Evolutionary conservation across 2,888 invertebrate genomes (phyloP), one percentile per base, ranked within the genome.

Genomic region (Ennomos quercinarius): DNA sequence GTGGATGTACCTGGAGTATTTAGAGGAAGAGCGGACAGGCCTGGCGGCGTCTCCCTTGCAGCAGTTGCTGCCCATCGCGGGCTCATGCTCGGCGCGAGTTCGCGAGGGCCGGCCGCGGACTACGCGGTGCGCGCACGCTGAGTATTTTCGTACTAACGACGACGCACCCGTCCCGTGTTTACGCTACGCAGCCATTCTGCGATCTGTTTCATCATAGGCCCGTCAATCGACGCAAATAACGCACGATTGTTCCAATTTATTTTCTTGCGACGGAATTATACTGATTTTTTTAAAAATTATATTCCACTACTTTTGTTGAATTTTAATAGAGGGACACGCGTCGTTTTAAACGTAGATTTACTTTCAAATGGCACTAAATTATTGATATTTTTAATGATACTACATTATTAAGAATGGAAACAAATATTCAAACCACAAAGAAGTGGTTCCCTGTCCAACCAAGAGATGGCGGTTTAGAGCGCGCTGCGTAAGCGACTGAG

Each of bases 1-100:
- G 85, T 83, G 80, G 78, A 87, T 83, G 81, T 91, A 93, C 93
- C 93, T 93, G 88, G 79, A 86, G 87, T 93, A 93, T 72, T 87
- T 89, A 53, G 93, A 93, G 72, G 81, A 81, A 65, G 91, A 85
- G 74, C 88, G 84, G 75, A 89, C 73, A 56, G 90, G 87, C 69
- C 87, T 81, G 69, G 91, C 89, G 66, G 93, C 89, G 80, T 93
- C 93, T 79, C 93, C 93, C 80, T 94, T 94, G 84, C 94, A 94
- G 86, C 94, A 94, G 81, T 93, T 93, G 84, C 93, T 93, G 79
- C 94, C 94, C 94, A 94, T 94, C 68, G 74, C 81, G 83, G 78
- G 86, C 85, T 77, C 91, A 90, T 87, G 73, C 80, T 73, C 81
- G 80, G 77, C 79, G 77, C 84, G 83, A 74, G 86, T 80, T 76